Evolutionary conservation across 2,888 invertebrate species (phyloP), one percentile per base, ranked within the genome.

Genomic region (Microctonus brassicae): DNA sequence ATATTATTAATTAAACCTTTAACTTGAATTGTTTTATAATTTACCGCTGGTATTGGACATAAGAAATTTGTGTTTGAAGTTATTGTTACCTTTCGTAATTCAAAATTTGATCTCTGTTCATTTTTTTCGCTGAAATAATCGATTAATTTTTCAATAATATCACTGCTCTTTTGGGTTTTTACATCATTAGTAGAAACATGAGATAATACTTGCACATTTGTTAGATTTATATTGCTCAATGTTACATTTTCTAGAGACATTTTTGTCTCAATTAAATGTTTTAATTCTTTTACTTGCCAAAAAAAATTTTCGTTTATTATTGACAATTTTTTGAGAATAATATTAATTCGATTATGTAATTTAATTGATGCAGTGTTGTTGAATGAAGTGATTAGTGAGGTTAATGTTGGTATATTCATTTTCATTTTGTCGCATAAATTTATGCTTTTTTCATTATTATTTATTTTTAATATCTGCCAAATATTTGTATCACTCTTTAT

Each of bases 1-100:
- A 89, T 79, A 10, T 87, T 86, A 80, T 92, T 92, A 0, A 92
- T 79, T 11, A 82, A 84, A n/a, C 89, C 90, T 2, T 80, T 80
- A 13, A 91, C 81, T 13, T 83, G 78, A 11, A 91, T 76, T 29
- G 89, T 83, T 69, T 89, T 82, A 1, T 89, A 85, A 22, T 78
- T 82, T 5, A 91, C 69, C 39, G 75, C 80, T 13, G 81, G 77
- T 17, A 77, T 42, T 1, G 86, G 86, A 69, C 86, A 86, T 0
- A 66, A 75, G 33, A 78, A 76, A 7, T 75, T 76, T 1, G 76
- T 70, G 6, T 78, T 65, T 33, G 64, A 67, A 2, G 86, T 81
- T 17, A 87, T 75, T 64, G 76, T 82, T 3, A 88, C 73, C 36
- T 79, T 78, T 52, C 82, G 76, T 62, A 88, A 84, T 22, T 71